phyloP scores from a whole-genome alignment of 53 echinoderm and acorn worm species.

The Arbacia lixula region DNA sequence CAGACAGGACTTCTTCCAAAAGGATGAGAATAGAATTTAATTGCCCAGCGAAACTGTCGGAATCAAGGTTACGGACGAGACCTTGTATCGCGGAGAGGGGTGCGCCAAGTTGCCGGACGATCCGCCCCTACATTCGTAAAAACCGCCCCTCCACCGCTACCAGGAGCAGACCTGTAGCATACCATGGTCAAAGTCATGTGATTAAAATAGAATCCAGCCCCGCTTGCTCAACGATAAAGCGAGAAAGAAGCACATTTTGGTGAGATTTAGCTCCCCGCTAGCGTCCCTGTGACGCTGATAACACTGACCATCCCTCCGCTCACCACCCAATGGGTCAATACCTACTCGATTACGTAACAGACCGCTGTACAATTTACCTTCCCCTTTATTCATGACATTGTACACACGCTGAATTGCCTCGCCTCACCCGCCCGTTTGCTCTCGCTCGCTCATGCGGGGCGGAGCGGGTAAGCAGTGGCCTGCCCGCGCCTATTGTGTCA shows the following conservation, averaged over 20 bases:
- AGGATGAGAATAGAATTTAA: slow-evolving; percentile 52
- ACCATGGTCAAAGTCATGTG: too few species aligned
- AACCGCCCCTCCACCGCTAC: too few species aligned
- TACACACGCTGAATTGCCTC: slow-evolving; percentile 37
- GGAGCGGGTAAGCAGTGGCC: neutral
- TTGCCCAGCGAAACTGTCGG: slow-evolving; percentile 49
- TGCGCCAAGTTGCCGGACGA: neutral
- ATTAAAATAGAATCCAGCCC: too few species aligned
- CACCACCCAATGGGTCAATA: slow-evolving; percentile 20
- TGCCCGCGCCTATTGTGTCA: neutral
- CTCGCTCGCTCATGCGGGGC: neutral
- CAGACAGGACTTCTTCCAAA: slow-evolving; percentile 14
- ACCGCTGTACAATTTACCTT: slow-evolving; percentile 37
- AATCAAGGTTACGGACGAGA: slow-evolving; percentile 55
- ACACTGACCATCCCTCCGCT: slow-evolving; percentile 44
- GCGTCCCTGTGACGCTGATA: slow-evolving; percentile 32
- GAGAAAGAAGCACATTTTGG: neutral
- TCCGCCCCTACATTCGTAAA: too few species aligned
- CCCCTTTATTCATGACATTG: slow-evolving; percentile 59
- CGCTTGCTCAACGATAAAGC: neutral
- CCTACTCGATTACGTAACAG: slow-evolving; percentile 47
- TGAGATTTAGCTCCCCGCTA: neutral
- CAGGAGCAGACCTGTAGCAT: too few species aligned
- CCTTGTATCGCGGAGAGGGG: slow-evolving; percentile 25
- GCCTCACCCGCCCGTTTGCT: slow-evolving; percentile 13